These are phyloP conservation scores for Fundulus diaphanus DNA, from an alignment of 2,797 vertebrate species.

Conservation along the genomic window DNA sequence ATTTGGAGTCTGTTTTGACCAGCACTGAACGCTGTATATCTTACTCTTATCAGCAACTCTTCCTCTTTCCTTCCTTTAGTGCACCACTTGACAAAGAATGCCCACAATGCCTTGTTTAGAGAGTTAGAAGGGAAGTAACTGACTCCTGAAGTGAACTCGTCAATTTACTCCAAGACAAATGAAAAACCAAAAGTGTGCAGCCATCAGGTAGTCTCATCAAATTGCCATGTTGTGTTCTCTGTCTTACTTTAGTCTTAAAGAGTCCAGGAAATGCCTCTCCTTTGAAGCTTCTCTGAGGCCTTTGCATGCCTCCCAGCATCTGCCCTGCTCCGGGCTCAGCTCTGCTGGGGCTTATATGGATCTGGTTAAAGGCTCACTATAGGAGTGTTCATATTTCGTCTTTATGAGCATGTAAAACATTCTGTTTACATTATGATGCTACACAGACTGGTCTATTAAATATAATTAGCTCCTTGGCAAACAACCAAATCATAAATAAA, in stretches of 20 bases:
- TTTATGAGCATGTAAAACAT: conserved; percentile 73
- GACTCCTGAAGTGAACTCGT: conserved; percentile 12
- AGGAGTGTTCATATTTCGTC: conserved; percentile 61
- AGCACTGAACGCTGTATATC: conserved; percentile 27
- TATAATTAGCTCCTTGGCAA: conserved; percentile 63
- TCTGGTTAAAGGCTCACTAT: conserved; percentile 59
- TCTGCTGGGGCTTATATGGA: conserved; percentile 56
- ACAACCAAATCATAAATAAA: conserved; percentile 67
- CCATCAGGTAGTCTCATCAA: conserved; percentile 55
- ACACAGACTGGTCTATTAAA: conserved; percentile 65
- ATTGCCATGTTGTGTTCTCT: conserved; percentile 61
- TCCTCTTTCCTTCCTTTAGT: conserved; percentile 49
- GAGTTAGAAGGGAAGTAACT: conserved; percentile 33
- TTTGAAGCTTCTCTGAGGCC: conserved; percentile 69
- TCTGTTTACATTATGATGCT: conserved; percentile 73
- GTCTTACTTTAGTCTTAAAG: conserved; percentile 68
- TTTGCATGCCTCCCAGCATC: conserved; percentile 61
- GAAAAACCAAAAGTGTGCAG: conserved; percentile 40
- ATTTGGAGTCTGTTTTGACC: not conserved
- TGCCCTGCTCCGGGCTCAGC: conserved; percentile 42
- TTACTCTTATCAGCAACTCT: conserved; percentile 48
- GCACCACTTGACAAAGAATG: conserved; percentile 45
- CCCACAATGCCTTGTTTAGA: conserved; percentile 52
- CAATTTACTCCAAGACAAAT: conserved; percentile 35
- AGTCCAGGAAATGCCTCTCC: conserved; percentile 66